Conservation (phyloP, 2,888 invertebrate genomes). For the Phasia obesa region DNA sequence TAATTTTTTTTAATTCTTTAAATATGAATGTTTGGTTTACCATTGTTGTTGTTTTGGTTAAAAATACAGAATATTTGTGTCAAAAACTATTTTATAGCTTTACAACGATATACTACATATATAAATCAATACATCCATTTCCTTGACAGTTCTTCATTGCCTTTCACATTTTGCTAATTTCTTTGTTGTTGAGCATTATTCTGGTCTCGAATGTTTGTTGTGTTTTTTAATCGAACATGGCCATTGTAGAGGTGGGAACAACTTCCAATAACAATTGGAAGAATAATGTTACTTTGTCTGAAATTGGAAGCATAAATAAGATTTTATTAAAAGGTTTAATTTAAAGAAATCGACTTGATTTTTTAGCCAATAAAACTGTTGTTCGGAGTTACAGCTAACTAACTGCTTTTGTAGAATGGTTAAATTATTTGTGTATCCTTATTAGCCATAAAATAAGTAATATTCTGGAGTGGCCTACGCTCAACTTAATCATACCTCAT, state of each 20-base stretch:
- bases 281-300: slow-evolving; percentile 95
- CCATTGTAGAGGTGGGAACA: slow-evolving; percentile 92
- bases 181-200: slow-evolving; percentile 57
- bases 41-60: background rate
- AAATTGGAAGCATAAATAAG: slow-evolving; percentile 76
- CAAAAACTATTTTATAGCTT: slow-evolving; percentile 71
- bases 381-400: background rate
- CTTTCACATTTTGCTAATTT: slow-evolving; percentile 26
- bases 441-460: too few relatives aligned
- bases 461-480: too few relatives aligned
- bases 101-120: slow-evolving; percentile 41
- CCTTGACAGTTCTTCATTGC: slow-evolving; percentile 12
- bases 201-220: slow-evolving; percentile 8
- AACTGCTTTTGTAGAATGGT: too few relatives aligned
- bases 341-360: background rate
- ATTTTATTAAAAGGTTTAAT: background rate
- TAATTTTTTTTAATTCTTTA: slow-evolving; percentile 61
- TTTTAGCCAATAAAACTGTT: background rate
- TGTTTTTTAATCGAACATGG: slow-evolving; percentile 80
- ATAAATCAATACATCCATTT: slow-evolving; percentile 7
- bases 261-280: slow-evolving; percentile 95
- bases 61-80: slow-evolving; percentile 66
- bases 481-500: too few relatives aligned
- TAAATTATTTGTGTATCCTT: too few relatives aligned
- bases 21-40: slow-evolving; percentile 66